Percentiles rank a stretch among this genome's conserved stretches.
These are phyloP conservation scores for Archocentrus centrarchus DNA, from an alignment of 2,113 vertebrate genomes.

Conservation along the genomic window DNA sequence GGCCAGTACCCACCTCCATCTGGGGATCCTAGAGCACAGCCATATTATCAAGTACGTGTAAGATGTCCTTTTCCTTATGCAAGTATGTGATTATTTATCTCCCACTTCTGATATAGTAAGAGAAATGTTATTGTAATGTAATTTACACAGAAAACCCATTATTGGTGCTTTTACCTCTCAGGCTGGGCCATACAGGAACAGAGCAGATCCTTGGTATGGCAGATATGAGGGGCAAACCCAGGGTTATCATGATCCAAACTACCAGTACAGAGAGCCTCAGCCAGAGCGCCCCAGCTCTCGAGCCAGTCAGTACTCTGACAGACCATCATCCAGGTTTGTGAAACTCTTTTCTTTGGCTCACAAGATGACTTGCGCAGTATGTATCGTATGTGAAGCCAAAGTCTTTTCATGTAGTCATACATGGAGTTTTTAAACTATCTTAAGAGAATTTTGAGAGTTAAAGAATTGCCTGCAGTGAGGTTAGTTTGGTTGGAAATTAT, in stretches of 20 bases:
- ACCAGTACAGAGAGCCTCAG: constrained; percentile 84
- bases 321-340: constrained; percentile 87
- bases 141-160: neutral
- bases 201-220: constrained; percentile 85
- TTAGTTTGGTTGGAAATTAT: neutral
- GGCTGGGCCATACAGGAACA: constrained; percentile 84
- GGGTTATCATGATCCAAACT: constrained; percentile 81
- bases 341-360: neutral
- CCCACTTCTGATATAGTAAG: neutral
- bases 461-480: neutral
- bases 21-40: constrained; percentile 84
- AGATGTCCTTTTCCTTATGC: neutral
- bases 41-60: constrained; percentile 88
- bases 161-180: constrained; percentile 21
- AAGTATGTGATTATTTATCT: neutral
- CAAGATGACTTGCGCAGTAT: neutral
- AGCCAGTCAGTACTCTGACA: constrained; percentile 93
- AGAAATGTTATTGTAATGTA: too few species aligned
- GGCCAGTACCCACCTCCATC: constrained; percentile 79
- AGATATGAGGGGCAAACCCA: constrained; percentile 79
- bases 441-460: neutral
- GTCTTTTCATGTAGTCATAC: neutral
- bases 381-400: neutral
- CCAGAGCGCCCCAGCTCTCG: constrained; percentile 89
- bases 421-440: neutral